Evolutionary conservation across 2,888 invertebrate genomes (phyloP), one percentile per base, ranked within the genome.

Genomic region (Dicycla oo): DNA sequence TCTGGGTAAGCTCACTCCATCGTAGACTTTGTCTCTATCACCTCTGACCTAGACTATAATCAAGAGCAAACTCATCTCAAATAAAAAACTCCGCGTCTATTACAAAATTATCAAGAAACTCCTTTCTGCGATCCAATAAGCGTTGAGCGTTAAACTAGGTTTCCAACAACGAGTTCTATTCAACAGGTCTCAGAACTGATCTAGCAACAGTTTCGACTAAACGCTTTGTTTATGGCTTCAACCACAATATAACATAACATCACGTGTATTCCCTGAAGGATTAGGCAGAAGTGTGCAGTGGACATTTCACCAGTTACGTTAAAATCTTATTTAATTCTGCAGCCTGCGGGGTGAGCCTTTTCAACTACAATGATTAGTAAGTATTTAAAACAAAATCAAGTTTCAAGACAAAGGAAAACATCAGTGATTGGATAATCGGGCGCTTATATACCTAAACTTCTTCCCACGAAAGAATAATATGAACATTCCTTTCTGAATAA

Each of bases 121-220:
- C 45, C 54, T 53, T 62, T 58, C 67, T 34, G 4, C 30, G 57
- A 76, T 69, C 30, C 45, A 64, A 57, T 70, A 56, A 60, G 58
- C 30, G 51, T 56, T 64, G 62, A 15, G 54, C 43, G n/a, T 23
- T 47, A 57, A 60, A 75, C 63, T 47, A 63, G 58, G 76, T 73
- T 65, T 68, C 11, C 26, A 23, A 64, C 70, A 75, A 82, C 73
- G 58, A 56, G 54, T 71, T 75, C 80, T 80, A 87, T 87, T 88
- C 87, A 89, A 87, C 88, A 87, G 74, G 83, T 89, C 89, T 74
- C 51, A 75, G 88, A 88, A 89, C 83, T 84, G 75, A 73, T 80
- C 67, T 74, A 61, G 62, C 47, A 38, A 68, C 63, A 67, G 34
- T 61, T 61, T 51, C 51, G 11, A 76, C 49, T 38, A 18, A 3